Base-by-base conservation (phyloP, 2,888 invertebrate species). In the Metalampra italica region DNA sequence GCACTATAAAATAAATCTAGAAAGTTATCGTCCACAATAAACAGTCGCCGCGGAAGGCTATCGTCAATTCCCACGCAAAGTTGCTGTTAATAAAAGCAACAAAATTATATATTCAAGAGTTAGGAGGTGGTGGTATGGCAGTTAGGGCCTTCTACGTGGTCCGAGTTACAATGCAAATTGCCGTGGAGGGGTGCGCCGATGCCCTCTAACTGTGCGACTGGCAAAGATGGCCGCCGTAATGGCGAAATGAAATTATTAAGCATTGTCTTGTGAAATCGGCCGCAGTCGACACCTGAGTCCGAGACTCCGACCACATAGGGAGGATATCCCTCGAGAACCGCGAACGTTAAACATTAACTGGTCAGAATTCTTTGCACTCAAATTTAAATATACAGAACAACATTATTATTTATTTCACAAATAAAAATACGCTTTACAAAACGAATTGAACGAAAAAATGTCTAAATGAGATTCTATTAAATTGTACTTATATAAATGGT, bases 51-150 rank as follows among this genome's bases (percentile, higher is more conserved):
- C 84, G 78, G 83, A 82, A 85, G 84, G 84, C 85, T 82, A 88
- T 82, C 85, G 78, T 72, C 82, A 75, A 87, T 89, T 89, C 88
- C 89, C 89, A 89, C 88, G 89, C 89, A 85, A 88, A 85, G 75
- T 84, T 79, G 82, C 78, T 81, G 84, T 83, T 89, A 89, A 87
- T 87, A 87, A 87, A 87, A 88, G 87, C 89, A 85, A 86, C 88
- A 83, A 86, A 88, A 89, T 89, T 88, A 89, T 89, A 86, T 85
- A 89, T 89, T 89, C 89, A 89, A 88, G 83, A 89, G 85, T 86
- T 84, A 81, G 83, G 79, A 85, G 86, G 87, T 87, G 88, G 88
- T 83, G 79, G 82, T 82, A 75, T 78, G 77, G 84, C 82, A 77
- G 85, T 85, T 85, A 85, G 80, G 79, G 79, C 78, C 76, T 79